Evolutionary conservation across 2,797 vertebrate species (phyloP).

Genomic region (Podargus strigoides): DNA sequence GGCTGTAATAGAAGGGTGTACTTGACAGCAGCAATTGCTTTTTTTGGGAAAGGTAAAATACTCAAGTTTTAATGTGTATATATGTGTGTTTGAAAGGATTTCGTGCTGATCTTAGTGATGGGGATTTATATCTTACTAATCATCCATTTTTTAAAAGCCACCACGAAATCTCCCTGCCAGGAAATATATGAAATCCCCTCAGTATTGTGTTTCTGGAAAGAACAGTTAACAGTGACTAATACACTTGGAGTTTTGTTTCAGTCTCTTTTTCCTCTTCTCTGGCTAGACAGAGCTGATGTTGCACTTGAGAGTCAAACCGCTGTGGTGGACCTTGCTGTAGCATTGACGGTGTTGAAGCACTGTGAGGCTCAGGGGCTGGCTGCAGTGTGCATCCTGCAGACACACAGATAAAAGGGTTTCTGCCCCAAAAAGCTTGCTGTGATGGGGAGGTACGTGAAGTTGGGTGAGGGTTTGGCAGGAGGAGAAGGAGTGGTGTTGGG

Average conservation of each 20-base stretch:
- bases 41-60: slow-evolving; percentile 54
- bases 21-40: slow-evolving; percentile 69
- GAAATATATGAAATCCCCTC: neutral
- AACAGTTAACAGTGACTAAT: neutral
- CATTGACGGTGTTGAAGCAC: neutral
- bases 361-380: neutral
- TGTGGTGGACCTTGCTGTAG: neutral
- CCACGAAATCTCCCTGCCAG: neutral
- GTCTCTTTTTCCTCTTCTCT: neutral
- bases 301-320: neutral
- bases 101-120: slow-evolving; percentile 50
- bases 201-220: neutral
- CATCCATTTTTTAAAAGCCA: neutral
- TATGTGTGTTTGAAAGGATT: slow-evolving; percentile 36
- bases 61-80: neutral
- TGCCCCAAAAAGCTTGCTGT: neutral
- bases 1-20: slow-evolving; percentile 70
- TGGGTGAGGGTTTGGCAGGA: neutral
- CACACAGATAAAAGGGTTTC: neutral
- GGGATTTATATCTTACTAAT: slow-evolving; percentile 30
- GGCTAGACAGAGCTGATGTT: neutral
- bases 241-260: neutral
- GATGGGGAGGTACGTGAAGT: neutral
- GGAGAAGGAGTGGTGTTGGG: neutral
- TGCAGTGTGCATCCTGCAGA: neutral